phyloP scores from a whole-genome alignment of 2,888 invertebrate species.

The Patella caerulea region DNA sequence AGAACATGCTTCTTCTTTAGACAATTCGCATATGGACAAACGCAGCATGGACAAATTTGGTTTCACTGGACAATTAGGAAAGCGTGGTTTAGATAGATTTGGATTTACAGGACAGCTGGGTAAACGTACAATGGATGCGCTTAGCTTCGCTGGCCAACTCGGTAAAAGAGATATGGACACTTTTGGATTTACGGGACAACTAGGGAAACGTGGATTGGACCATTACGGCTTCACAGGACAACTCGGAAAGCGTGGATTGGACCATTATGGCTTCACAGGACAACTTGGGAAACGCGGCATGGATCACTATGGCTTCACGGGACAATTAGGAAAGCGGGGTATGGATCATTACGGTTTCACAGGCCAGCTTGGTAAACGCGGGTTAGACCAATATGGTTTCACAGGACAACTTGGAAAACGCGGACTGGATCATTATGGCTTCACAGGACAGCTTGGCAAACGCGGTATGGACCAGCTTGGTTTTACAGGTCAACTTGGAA shows the following conservation, averaged over 20 bases:
- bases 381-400: not conserved
- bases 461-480: not conserved
- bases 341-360: not conserved
- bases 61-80: not conserved
- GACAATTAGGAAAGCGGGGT: not conserved
- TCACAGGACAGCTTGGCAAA: not conserved
- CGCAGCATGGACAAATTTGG: not conserved
- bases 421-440: not conserved
- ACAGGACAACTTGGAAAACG: not conserved
- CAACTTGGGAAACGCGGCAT: not conserved
- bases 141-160: not conserved
- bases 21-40: not conserved
- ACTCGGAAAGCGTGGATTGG: not conserved
- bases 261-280: not conserved
- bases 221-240: not conserved
- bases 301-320: not conserved
- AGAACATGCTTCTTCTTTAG: too few relatives aligned
- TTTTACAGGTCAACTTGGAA: not conserved
- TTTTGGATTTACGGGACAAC: not conserved
- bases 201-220: not conserved
- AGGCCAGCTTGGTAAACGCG: not conserved
- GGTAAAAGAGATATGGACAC: not conserved
- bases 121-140: not conserved
- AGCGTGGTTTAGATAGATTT: not conserved
- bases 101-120: not conserved